Percentiles rank a stretch among this genome's conserved stretches.
phyloP scores from a whole-genome alignment of 2,797 vertebrate species.

The Leptodactylus fallax region DNA sequence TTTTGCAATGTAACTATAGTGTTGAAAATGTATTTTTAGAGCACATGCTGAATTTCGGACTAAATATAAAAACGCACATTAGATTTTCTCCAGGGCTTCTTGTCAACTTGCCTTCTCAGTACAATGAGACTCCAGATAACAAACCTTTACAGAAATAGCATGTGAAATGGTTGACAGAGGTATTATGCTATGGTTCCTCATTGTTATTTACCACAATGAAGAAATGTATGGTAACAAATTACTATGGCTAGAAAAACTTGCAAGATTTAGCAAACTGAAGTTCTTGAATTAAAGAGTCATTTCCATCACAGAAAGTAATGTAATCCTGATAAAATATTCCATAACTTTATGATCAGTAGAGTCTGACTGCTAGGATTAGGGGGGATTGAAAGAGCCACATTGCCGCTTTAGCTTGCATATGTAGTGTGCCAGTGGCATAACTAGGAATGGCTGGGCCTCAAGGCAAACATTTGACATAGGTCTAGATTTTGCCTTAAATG shows the following conservation, averaged over 20 bases:
- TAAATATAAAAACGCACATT: background rate
- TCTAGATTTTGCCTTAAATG: too few relatives aligned
- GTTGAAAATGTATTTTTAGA: background rate
- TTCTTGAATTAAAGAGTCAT: too few relatives aligned
- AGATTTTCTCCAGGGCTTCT: background rate
- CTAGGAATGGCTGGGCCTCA: too few relatives aligned
- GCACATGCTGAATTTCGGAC: conserved; percentile 6
- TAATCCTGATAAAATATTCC: too few relatives aligned
- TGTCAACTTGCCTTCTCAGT: background rate
- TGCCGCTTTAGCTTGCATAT: too few relatives aligned
- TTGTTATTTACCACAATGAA: background rate
- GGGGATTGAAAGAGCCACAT: too few relatives aligned
- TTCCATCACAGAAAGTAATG: too few relatives aligned
- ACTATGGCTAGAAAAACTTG: background rate
- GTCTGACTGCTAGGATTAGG: too few relatives aligned
- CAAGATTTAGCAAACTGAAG: too few relatives aligned
- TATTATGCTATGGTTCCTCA: background rate
- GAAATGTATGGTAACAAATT: background rate
- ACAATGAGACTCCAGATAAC: background rate
- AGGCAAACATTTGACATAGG: too few relatives aligned
- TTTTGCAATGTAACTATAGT: background rate
- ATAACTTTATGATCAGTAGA: too few relatives aligned
- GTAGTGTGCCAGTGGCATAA: too few relatives aligned
- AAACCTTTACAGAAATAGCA: background rate
- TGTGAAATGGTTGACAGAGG: background rate